These are phyloP conservation scores for Rhagoletis zephyria DNA, from an alignment of 1,140 invertebrate genomes.

Conservation along the genomic window DNA sequence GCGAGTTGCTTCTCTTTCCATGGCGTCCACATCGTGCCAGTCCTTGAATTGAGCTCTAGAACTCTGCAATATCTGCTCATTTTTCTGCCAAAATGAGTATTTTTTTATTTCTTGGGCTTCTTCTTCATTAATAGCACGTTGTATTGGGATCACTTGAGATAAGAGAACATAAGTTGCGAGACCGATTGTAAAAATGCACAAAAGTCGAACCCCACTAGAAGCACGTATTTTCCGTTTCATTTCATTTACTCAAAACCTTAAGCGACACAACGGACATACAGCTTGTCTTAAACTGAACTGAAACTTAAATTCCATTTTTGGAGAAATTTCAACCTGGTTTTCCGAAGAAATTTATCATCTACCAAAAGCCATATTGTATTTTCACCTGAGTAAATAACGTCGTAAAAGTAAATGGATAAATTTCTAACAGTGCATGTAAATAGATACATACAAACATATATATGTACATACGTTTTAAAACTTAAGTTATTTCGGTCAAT, in stretches of 20 bases:
- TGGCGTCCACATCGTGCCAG: conserved; percentile 88
- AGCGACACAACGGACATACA: background rate
- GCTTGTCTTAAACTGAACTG: background rate
- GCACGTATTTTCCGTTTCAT: background rate
- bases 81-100: background rate
- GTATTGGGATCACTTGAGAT: background rate
- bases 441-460: background rate
- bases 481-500: too few relatives aligned
- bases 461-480: background rate
- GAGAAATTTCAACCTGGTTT: background rate
- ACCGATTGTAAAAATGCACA: background rate
- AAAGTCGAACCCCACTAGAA: background rate
- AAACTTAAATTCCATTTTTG: background rate
- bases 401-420: background rate
- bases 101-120: background rate
- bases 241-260: background rate
- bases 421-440: background rate
- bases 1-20: conserved; percentile 79
- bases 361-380: background rate
- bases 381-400: background rate
- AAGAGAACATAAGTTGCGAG: background rate
- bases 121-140: background rate
- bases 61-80: conserved; percentile 51
- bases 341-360: background rate
- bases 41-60: conserved; percentile 75